Conservation (phyloP, 2,888 invertebrate species). For the Molanna angustata region DNA sequence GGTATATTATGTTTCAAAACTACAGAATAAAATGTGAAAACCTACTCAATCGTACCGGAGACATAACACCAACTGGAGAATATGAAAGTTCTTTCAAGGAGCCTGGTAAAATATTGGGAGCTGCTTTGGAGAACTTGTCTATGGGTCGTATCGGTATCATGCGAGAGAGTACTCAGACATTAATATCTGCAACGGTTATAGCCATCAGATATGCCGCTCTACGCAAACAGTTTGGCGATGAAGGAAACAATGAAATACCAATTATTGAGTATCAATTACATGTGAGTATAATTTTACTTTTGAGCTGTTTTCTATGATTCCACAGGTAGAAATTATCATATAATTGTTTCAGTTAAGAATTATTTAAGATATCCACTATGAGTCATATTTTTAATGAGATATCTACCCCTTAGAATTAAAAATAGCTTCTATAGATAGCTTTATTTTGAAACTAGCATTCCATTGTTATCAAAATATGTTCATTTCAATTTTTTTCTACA, state of each 20-base stretch:
- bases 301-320: no score
- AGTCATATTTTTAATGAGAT: no score
- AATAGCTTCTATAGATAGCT: no score
- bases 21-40: slow-evolving; percentile 84
- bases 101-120: slow-evolving; percentile 79
- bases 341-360: no score
- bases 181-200: slow-evolving; percentile 71
- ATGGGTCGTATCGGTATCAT: slow-evolving; percentile 77
- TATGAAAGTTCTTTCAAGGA: slow-evolving; percentile 91
- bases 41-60: slow-evolving; percentile 83
- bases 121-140: slow-evolving; percentile 82
- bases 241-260: slow-evolving; percentile 62
- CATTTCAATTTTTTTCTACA: no score
- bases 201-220: slow-evolving; percentile 79
- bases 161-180: slow-evolving; percentile 61
- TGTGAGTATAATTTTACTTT: slow-evolving; percentile 48
- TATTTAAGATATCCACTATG: no score
- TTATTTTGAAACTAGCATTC: no score
- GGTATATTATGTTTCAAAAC: slow-evolving; percentile 83
- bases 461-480: no score
- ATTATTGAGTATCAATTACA: slow-evolving; percentile 82
- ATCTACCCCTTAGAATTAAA: no score
- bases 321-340: no score
- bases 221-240: slow-evolving; percentile 68
- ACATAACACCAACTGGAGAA: slow-evolving; percentile 81